Conservation (phyloP, 2,797 vertebrate genomes). For the Peromyscus nudipes region DNA sequence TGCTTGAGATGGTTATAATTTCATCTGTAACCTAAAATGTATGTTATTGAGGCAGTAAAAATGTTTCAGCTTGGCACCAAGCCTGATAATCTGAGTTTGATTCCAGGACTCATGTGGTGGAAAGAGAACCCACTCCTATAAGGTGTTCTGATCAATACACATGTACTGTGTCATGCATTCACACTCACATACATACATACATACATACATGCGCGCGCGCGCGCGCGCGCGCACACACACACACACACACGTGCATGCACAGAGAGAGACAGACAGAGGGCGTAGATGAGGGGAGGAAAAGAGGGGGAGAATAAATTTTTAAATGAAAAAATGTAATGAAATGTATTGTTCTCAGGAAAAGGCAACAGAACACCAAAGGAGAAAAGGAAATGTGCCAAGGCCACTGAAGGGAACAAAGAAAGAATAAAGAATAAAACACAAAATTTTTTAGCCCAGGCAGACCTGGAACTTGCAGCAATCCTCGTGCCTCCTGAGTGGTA, state of each 20-base stretch:
- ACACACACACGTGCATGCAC: too few species aligned
- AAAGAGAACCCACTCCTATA: background rate
- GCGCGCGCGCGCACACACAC: too few species aligned
- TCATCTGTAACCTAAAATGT: conserved; percentile 2
- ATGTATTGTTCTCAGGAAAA: conserved; percentile 43
- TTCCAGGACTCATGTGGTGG: background rate
- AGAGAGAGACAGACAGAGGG: too few species aligned
- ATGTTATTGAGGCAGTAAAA: background rate
- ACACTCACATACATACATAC: background rate
- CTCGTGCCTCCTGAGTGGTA: background rate
- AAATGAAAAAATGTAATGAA: background rate
- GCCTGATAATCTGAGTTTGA: background rate
- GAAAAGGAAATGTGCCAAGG: background rate
- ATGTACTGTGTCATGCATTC: background rate
- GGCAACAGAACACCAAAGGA: conserved; percentile 20
- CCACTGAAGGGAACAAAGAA: background rate
- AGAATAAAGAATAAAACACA: background rate
- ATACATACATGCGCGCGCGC: too few species aligned
- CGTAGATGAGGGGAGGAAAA: background rate
- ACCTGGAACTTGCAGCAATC: background rate
- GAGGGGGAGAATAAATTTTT: background rate
- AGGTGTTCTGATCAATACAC: background rate
- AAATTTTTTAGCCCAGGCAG: background rate
- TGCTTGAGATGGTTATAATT: conserved; percentile 53
- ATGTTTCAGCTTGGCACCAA: background rate